Base-by-base conservation (phyloP, 2,113 vertebrate species). In the Gasterosteus aculeatus region DNA sequence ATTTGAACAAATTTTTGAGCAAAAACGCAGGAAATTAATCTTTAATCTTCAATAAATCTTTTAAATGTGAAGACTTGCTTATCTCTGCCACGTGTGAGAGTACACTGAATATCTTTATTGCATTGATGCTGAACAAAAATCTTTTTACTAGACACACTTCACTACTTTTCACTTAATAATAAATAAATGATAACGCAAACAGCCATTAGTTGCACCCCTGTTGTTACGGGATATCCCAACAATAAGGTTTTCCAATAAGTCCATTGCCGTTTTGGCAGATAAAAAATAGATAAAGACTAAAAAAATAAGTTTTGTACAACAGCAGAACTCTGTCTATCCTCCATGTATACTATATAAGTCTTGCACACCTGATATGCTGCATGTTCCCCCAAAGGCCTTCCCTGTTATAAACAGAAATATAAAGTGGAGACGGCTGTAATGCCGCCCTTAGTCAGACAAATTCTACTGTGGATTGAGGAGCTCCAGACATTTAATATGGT, bases 401-500 rank as follows among this genome's bases (percentile, higher is more conserved):
- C 19, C n/a, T 70, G 72, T 72, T 82, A 56, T 64, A 85, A 88
- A 84, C 60, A 70, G 66, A 64, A 72, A 80, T 78, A 87, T 81
- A 78, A 79, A 83, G 64, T 64, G 38, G 63, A 78, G 76, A 41
- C 18, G 83, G 84, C 85, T 81, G 41, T 72, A 85, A 86, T 54
- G 77, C 78, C 44, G 70, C 59, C 78, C 81, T 82, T 72, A 76
- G 79, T 83, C 82, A 79, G 90, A 90, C 86, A 87, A 75, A 93
- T 85, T 86, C 88, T 80, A n/a, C 84, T 56, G 79, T 53, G 75
- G 86, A 89, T 87, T 82, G 89, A 90, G 81, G 71, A 75, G 85
- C 78, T 87, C 62, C 76, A 89, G 86, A 88, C 90, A 88, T 91
- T 90, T 89, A 91, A 91, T 90, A 90, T 85, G 77, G 87, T 85